These are phyloP conservation scores for Hydractinia symbiolongicarpus DNA, from an alignment of 30 jellyfish, hydroid and myxozoan species.

Conservation along the genomic window DNA sequence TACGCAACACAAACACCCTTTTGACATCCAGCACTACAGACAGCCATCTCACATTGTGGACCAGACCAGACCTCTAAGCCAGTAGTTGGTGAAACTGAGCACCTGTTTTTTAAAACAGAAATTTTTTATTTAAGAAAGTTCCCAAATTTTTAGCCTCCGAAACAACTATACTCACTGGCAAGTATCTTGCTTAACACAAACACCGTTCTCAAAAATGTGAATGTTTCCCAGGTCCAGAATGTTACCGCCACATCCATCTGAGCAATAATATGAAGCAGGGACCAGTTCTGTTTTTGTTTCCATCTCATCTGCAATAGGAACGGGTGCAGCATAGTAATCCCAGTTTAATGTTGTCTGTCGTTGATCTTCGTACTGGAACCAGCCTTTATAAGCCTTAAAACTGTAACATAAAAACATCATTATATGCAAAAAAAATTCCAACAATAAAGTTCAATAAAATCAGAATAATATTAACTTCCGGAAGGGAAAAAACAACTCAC, in stretches of 20 bases:
- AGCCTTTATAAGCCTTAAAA: constrained; percentile 55
- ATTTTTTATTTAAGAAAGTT: not conserved
- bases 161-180: constrained; percentile 58
- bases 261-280: constrained; percentile 69
- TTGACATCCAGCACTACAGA: constrained; percentile 66
- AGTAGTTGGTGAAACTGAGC: not conserved
- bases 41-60: constrained; percentile 52
- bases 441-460: not conserved
- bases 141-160: not conserved
- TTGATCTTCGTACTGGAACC: constrained; percentile 55
- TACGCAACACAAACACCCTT: constrained; percentile 75
- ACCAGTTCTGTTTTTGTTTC: constrained; percentile 57
- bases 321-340: constrained; percentile 13
- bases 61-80: constrained; percentile 63
- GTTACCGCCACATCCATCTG: constrained; percentile 83
- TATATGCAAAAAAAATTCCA: not conserved
- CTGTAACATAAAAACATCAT: constrained; percentile 27
- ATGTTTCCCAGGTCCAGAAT: constrained; percentile 42
- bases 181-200: constrained; percentile 37
- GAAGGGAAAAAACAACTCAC: constrained; percentile 9
- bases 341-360: constrained; percentile 35
- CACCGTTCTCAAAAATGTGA: constrained; percentile 52
- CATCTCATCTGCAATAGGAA: constrained; percentile 17
- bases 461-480: not conserved
- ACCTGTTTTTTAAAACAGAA: not conserved